Base-by-base conservation (phyloP, 2,797 vertebrate genomes). In the Arctocebus calabarensis region DNA sequence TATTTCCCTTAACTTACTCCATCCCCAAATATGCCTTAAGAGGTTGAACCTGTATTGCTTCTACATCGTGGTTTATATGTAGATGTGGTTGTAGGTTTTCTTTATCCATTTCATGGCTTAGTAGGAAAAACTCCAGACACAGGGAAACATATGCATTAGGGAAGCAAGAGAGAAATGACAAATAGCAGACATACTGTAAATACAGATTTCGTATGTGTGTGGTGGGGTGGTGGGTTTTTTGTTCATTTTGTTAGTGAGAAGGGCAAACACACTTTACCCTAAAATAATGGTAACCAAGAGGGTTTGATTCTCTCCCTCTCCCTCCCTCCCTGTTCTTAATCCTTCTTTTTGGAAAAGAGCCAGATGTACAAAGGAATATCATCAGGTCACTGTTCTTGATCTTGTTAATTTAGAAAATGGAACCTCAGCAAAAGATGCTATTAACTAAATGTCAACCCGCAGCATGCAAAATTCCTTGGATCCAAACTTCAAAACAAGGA, bases 331-430 rank as follows among this genome's bases (percentile, higher is more conserved):
- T 40, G 43, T 27, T 17, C 37, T 40, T 94, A 92, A 95, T 92
- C 68, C 55, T 66, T 62, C 52, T 87, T 96, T 94, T 93, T 94
- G 95, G 96, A 95, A 96, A 94, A 96, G 90, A 97, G 95, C 95
- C 97, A 97, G 77, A 83, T 79, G 87, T 93, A 93, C 84, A 92
- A 96, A 96, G 90, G 95, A 96, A 95, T 96, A 97, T 96, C 93
- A 96, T 96, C 96, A 97, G 94, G 96, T 94, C 97, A 96, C 84
- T 95, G 89, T 98, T 97, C 95, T 96, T 98, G 96, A 97, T 97
- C 97, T 96, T 84, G 94, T 97, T 97, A 98, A 97, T 96, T 97
- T 96, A 97, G 97, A 96, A 97, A 96, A 95, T 96, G 92, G 96
- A 95, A 96, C 87, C 52, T 96, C 34, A 81, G 96, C 85, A 90